Evolutionary conservation across 2,113 vertebrate genomes (phyloP).

Genomic region (Larimichthys crocea): DNA sequence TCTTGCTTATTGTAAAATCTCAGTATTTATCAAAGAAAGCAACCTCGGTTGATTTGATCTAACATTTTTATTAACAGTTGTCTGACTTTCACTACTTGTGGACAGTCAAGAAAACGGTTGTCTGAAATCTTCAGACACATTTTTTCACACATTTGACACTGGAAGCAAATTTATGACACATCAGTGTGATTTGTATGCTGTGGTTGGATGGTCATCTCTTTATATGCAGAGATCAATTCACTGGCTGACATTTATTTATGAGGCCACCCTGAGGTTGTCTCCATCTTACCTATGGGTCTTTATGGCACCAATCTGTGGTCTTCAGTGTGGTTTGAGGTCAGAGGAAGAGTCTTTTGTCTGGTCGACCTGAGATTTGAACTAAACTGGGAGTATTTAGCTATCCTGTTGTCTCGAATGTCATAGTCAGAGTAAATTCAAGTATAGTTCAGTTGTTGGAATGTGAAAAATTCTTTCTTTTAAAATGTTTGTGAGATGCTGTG

Average conservation of each 20-base stretch:
- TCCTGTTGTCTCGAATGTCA: not conserved
- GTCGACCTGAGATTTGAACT: not conserved
- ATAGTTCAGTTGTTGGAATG: not conserved
- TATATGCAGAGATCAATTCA: constrained; percentile 46
- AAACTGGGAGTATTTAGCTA: not conserved
- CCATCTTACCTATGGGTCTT: constrained; percentile 28
- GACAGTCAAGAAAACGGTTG: not conserved
- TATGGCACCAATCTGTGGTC: constrained; percentile 17
- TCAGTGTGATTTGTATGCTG: constrained; percentile 32
- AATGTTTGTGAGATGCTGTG: not conserved
- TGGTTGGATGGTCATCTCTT: constrained; percentile 35
- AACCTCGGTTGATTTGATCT: no score
- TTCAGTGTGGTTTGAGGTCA: constrained; percentile 15
- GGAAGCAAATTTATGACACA: constrained; percentile 16
- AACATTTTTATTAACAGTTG: not conserved
- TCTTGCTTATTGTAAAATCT: no score
- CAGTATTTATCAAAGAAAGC: no score
- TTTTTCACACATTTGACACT: not conserved
- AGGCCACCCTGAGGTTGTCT: constrained; percentile 21
- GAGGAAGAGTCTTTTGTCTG: not conserved
- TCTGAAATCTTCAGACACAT: not conserved
- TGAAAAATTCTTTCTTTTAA: not conserved
- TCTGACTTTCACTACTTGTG: not conserved
- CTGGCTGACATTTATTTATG: constrained; percentile 45
- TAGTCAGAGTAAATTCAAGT: not conserved